A percentile compares a stretch with the other conserved stretches of the same genome.
These are phyloP conservation scores for Hylaeus volcanicus DNA, from an alignment of 1,140 invertebrate genomes.

Conservation along the genomic window DNA sequence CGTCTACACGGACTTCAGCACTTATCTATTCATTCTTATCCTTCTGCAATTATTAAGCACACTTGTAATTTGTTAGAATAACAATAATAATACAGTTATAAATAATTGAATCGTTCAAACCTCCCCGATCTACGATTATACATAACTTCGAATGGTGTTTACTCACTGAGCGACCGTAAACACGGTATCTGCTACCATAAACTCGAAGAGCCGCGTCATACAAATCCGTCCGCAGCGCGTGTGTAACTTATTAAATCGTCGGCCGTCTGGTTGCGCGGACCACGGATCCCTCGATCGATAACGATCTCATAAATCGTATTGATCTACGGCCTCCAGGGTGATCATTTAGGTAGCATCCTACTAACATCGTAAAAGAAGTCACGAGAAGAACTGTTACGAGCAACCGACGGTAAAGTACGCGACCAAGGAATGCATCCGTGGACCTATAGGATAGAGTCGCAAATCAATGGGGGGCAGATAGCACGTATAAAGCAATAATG, in stretches of 20 bases:
- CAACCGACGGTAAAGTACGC: background rate
- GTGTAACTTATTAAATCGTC: constrained; percentile 24
- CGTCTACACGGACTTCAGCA: too few relatives aligned
- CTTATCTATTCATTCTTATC: too few relatives aligned
- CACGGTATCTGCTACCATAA: background rate
- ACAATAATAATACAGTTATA: too few relatives aligned
- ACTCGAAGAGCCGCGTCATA: background rate
- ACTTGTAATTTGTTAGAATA: too few relatives aligned
- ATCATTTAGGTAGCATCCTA: constrained; percentile 17
- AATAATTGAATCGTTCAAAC: too few relatives aligned
- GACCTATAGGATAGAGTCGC: background rate
- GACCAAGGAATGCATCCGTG: constrained; percentile 6
- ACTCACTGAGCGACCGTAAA: background rate
- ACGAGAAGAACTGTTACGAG: background rate
- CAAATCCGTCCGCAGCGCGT: background rate
- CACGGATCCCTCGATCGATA: background rate
- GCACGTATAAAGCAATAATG: constrained; percentile 23
- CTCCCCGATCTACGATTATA: background rate
- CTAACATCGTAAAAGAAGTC: constrained; percentile 4
- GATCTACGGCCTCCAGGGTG: background rate
- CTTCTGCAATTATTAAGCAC: too few relatives aligned
- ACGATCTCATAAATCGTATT: constrained; percentile 26
- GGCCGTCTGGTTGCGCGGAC: constrained; percentile 1
- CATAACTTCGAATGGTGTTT: constrained; percentile 7
- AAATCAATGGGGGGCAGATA: background rate